Evolutionary conservation across 2,797 vertebrate species (phyloP).

Genomic region (Peromyscus eremicus): DNA sequence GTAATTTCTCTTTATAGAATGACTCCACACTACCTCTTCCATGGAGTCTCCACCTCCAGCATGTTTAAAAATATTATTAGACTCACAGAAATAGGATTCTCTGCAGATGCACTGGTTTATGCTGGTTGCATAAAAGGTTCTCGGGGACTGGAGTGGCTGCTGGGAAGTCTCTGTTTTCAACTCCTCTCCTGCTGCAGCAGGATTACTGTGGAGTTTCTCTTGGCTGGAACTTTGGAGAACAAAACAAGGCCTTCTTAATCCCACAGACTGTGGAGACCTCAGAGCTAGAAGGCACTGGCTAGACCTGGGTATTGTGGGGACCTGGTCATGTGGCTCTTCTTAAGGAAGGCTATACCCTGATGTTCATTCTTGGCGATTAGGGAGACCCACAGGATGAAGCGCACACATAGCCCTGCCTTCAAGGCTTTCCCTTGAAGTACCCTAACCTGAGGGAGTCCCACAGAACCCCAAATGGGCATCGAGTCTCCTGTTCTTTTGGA

Average conservation of each 20-base stretch:
- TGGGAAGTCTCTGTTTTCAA: neutral
- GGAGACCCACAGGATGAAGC: neutral
- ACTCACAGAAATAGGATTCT: conserved; percentile 80
- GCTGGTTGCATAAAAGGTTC: conserved; percentile 72
- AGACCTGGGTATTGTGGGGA: neutral
- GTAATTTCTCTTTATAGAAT: conserved; percentile 71
- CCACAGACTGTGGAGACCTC: neutral
- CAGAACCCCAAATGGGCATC: neutral
- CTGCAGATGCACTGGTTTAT: conserved; percentile 73
- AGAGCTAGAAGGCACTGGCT: neutral
- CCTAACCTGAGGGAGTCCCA: neutral
- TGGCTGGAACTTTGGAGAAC: neutral
- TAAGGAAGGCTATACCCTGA: neutral
- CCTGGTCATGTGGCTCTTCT: neutral
- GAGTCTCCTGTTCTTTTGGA: conserved; percentile 35
- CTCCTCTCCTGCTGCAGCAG: neutral
- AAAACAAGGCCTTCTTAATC: neutral
- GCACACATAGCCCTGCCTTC: neutral
- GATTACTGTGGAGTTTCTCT: neutral
- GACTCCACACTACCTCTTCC: conserved; percentile 72
- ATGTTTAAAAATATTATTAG: conserved; percentile 83
- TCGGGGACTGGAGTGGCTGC: neutral
- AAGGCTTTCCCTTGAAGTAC: neutral
- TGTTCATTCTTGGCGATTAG: neutral
- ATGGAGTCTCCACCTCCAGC: conserved; percentile 77